Conservation (phyloP, 2,113 vertebrate species). For the Actinemys pallida region DNA sequence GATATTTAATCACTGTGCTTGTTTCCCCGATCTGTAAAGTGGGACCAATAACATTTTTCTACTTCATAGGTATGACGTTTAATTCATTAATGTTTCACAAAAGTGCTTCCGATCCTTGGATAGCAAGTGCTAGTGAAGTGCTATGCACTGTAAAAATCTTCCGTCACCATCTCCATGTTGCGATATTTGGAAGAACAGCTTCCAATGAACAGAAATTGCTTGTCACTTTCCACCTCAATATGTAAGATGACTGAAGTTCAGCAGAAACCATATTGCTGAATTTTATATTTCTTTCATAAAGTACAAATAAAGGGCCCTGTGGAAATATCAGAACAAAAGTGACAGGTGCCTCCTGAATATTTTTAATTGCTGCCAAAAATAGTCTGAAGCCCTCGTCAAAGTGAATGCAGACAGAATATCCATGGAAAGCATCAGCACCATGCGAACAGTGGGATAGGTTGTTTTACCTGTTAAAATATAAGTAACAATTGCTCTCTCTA, state of each 20-base stretch:
- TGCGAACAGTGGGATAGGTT: conserved; percentile 17
- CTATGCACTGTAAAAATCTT: conserved; percentile 25
- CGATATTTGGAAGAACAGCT: conserved; percentile 15
- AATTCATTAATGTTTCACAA: conserved; percentile 6
- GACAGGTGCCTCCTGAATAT: conserved; percentile 66
- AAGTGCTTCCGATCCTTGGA: neutral
- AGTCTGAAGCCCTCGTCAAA: conserved; percentile 52
- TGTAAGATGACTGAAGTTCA: conserved; percentile 23
- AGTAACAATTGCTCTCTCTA: conserved; percentile 31
- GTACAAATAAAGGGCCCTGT: conserved; percentile 63
- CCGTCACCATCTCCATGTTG: conserved; percentile 27
- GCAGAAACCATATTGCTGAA: conserved; percentile 62
- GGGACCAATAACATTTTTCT: neutral
- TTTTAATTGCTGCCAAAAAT: conserved; percentile 73
- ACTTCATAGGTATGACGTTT: conserved; percentile 1
- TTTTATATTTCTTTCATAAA: conserved; percentile 54
- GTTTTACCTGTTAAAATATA: conserved; percentile 46
- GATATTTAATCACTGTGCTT: neutral
- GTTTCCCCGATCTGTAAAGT: neutral
- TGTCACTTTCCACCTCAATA: conserved; percentile 61
- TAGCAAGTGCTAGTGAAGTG: conserved; percentile 11
- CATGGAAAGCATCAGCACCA: conserved; percentile 35
- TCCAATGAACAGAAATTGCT: conserved; percentile 68
- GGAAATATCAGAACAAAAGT: conserved; percentile 56
- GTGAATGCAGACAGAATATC: conserved; percentile 54